A percentile compares a stretch with the other conserved stretches of the same genome.
phyloP scores from a whole-genome alignment of 2,113 vertebrate species.

The Oryzias javanicus region DNA sequence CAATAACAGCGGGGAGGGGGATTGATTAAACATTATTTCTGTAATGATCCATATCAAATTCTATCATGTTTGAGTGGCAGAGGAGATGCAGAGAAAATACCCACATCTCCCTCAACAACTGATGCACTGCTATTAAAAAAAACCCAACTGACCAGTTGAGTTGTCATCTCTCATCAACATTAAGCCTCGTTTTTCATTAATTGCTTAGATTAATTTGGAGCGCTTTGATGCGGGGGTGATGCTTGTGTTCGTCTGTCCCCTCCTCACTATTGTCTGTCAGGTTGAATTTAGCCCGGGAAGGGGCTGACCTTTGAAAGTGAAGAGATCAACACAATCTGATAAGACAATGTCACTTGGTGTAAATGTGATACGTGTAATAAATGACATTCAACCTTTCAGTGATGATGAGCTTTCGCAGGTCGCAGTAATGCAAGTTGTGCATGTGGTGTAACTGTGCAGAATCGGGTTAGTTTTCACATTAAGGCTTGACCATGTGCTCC shows the following conservation, averaged over 20 bases:
- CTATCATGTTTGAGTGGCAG: conserved; percentile 70
- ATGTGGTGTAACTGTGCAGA: conserved; percentile 41
- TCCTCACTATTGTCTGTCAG: conserved; percentile 95
- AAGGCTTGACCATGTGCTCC: conserved; percentile 30
- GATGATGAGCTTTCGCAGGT: conserved; percentile 75
- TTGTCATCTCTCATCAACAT: conserved; percentile 82
- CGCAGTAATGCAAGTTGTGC: conserved; percentile 59
- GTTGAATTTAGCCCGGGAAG: conserved; percentile 94
- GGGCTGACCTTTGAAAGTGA: conserved; percentile 98
- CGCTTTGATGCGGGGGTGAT: conserved; percentile 90
- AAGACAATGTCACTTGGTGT: conserved; percentile 99
- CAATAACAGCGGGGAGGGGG: conserved; percentile 63
- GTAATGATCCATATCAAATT: conserved; percentile 78
- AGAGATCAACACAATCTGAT: conserved; percentile 98
- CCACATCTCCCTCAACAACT: conserved; percentile 45
- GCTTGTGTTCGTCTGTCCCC: conserved; percentile 86
- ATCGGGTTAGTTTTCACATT: conserved; percentile 35
- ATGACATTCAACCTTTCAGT: conserved; percentile 82
- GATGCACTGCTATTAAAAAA: conserved; percentile 61
- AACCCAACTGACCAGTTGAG: conserved; percentile 80
- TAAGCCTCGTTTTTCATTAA: conserved; percentile 92
- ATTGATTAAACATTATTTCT: conserved; percentile 79
- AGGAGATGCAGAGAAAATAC: conserved; percentile 2
- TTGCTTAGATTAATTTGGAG: conserved; percentile 95
- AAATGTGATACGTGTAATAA: conserved; percentile 88